Evolutionary conservation across 2,797 vertebrate species (phyloP), one percentile per base, ranked within the genome.

Genomic region (Tapera naevia): DNA sequence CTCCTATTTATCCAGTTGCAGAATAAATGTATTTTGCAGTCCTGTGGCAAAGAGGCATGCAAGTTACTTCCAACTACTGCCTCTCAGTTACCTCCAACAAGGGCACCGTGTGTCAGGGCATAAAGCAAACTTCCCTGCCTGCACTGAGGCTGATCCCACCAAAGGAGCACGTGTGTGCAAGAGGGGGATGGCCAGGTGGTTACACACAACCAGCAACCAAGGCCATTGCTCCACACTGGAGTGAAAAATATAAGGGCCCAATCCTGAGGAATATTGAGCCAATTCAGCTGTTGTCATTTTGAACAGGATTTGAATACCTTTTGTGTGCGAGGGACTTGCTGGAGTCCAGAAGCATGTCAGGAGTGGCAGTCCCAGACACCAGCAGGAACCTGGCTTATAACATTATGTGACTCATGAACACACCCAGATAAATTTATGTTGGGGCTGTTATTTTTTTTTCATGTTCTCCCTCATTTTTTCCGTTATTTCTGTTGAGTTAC

Each of bases 51-150:
- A 61, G 27, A 62, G 16, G 22, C 5, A 5, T 1, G 8, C 18
- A 14, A 33, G 37, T 57, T 67, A 41, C 3, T 0, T 46, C 33
- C 5, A 5, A 6, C 33, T n/a, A 5, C 62, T 46, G 46, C 24
- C 5, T 75, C 25, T 33, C 64, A 22, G 35, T 17, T 46, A 7
- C 19, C 66, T 67, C 43, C 51, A 70, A 3, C 13, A 50, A 22
- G 64, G 48, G 13, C 18, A 25, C 45, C 13, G 33, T 30, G 46
- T 21, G 27, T 14, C 4, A 5, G 35, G 76, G 5, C 16, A 14
- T 19, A 33, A 57, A 22, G 10, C 22, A 32, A 3, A 3, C 30
- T 27, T 27, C 39, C 21, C 41, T 0, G 0, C 65, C 39, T 5
- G 37, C 7, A 12, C 1, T 0, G 4, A 7, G 10, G 8, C 30